Percentiles rank a stretch among this genome's conserved stretches.
Evolutionary conservation across 2,888 invertebrate genomes (phyloP).

Genomic region (Linyphia triangularis): DNA sequence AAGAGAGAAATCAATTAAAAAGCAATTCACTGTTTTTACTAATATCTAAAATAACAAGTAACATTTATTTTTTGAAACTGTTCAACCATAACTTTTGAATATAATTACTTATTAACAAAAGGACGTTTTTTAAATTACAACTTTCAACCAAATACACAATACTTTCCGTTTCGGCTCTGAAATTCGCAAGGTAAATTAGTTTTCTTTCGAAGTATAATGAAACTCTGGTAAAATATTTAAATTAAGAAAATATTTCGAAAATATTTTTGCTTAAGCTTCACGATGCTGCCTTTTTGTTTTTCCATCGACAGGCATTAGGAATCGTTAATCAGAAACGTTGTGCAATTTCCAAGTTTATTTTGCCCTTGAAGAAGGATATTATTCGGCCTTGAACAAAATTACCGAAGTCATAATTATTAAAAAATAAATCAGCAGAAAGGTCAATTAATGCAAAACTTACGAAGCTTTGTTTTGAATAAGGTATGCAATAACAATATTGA

Average conservation of each 20-base stretch:
- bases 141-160: too few relatives aligned
- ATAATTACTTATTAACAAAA: neutral
- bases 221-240: neutral
- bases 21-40: too few relatives aligned
- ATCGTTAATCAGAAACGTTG: neutral
- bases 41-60: too few relatives aligned
- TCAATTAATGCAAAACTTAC: too few relatives aligned
- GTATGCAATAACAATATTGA: too few relatives aligned
- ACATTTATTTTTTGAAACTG: neutral
- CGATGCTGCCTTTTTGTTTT: neutral
- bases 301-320: neutral
- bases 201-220: neutral
- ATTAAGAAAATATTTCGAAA: neutral
- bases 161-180: neutral
- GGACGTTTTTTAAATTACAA: neutral
- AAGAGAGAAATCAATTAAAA: too few relatives aligned
- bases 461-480: too few relatives aligned
- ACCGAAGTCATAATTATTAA: too few relatives aligned
- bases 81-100: neutral
- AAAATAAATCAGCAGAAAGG: too few relatives aligned
- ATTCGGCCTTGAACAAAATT: neutral
- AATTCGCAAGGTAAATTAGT: neutral
- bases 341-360: neutral
- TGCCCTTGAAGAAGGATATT: neutral
- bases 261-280: neutral